Evolutionary conservation across 1,140 invertebrate genomes (phyloP).

Genomic region (Microplitis mediator): DNA sequence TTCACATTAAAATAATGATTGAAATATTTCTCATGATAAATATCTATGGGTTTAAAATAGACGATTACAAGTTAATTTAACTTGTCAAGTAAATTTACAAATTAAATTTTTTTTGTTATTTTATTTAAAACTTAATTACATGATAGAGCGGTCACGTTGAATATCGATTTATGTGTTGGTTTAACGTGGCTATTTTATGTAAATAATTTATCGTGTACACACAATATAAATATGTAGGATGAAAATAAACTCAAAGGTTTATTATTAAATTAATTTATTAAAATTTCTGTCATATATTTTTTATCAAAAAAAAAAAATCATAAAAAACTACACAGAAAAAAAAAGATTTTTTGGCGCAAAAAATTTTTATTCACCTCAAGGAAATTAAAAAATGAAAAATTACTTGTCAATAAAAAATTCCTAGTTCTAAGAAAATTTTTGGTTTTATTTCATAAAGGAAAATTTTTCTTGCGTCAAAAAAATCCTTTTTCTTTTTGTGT

Average conservation of each 20-base stretch:
- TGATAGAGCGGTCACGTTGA: background rate
- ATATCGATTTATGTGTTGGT: background rate
- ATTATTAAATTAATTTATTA: too few relatives aligned
- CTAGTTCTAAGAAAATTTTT: too few relatives aligned
- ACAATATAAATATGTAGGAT: background rate
- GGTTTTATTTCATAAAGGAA: too few relatives aligned
- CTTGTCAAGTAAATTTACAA: background rate
- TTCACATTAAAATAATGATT: too few relatives aligned
- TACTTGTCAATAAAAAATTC: too few relatives aligned
- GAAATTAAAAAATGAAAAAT: too few relatives aligned
- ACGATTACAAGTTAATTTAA: background rate
- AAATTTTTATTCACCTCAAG: too few relatives aligned
- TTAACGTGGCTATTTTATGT: slow-evolving; percentile 1
- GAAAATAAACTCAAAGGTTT: background rate
- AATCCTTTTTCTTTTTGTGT: too few relatives aligned
- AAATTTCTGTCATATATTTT: background rate
- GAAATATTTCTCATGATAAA: background rate
- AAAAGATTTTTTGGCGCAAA: too few relatives aligned
- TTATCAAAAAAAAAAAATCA: background rate
- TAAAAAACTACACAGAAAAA: background rate
- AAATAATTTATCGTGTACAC: slow-evolving; percentile 5
- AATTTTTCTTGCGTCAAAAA: too few relatives aligned
- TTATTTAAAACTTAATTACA: background rate
- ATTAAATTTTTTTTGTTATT: background rate
- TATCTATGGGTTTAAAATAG: background rate